Evolutionary conservation across 92 coral and sea anemone species (phyloP), one percentile per base, ranked within the genome.

Genomic region (Virgularia gustaviana): DNA sequence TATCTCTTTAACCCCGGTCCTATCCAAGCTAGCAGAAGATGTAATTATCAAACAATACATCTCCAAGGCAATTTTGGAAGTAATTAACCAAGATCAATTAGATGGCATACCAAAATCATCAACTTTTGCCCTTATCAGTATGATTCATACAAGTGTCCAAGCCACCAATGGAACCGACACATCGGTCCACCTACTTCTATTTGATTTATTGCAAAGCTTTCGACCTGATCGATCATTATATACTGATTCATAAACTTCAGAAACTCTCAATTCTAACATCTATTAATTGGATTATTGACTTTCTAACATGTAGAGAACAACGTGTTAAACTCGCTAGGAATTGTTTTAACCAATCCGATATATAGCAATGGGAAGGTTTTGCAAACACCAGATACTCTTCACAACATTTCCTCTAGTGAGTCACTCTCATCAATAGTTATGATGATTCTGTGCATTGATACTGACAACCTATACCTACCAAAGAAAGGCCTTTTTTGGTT

Each of bases 151-250:
- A 7, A 9, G 33, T 33, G 10, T 19, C 9, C 32, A 57, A 19
- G 49, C 15, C 15, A 63, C 70, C 27, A 52, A 63, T 11, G 49
- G 51, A 27, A 63, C 70, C 10, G 31, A 33, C 24, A 23, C 39
- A 4, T 28, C 39, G 20, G 70, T 63, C 22, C 42, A 31, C 1
- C 12, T 63, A 1, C 49, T 63, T 49, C 22, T 63, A 52, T 27
- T 63, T 6, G 49, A 63, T 20, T n/a, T 63, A 63, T 52, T 24
- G 25, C 29, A 63, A 63, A 20, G 70, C 70, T 6, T 63, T 63
- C 39, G 49, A 63, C 44, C 29, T 34, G 7, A 38, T 63, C 11
- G 70, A 38, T 20, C 70, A 36, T 47, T 15, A 19, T 4, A 4
- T 47, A 4, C n/a, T 47, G 22, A 4, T 47, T 47, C 5, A 47